Evolutionary conservation across 2,797 vertebrate species (phyloP).

Genomic region (Falco biarmicus): DNA sequence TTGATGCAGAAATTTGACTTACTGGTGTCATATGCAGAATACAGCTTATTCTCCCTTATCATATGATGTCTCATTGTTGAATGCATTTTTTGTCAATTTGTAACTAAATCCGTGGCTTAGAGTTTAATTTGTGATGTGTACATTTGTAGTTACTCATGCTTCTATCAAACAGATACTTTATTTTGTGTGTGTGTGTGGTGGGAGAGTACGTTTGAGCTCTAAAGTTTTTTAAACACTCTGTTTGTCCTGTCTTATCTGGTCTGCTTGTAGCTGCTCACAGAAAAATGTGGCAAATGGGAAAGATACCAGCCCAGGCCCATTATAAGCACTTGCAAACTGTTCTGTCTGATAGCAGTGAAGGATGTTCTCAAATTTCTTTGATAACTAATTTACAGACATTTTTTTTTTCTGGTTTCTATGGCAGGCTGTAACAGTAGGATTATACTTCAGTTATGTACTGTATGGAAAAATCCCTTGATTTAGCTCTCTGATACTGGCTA

Average conservation of each 20-base stretch:
- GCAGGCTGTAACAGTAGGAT: not conserved
- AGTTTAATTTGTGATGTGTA: not conserved
- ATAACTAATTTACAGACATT: not conserved
- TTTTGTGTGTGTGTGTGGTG: not conserved
- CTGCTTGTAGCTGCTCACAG: not conserved
- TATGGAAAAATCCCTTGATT: not conserved
- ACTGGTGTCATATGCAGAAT: not conserved
- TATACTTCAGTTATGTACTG: not conserved
- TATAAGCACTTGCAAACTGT: not conserved
- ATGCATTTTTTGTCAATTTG: not conserved
- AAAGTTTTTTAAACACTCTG: not conserved
- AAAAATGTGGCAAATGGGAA: not conserved
- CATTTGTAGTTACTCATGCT: not conserved
- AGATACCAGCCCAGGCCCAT: not conserved
- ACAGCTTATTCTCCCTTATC: not conserved
- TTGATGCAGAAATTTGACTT: not conserved
- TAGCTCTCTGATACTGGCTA: not conserved
- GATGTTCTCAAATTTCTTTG: not conserved
- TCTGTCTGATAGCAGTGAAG: not conserved
- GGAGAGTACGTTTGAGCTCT: not conserved
- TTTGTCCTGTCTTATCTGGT: not conserved
- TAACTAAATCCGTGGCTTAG: not conserved
- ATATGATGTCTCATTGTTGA: not conserved
- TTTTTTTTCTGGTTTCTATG: not conserved
- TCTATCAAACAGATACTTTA: not conserved